Evolutionary conservation across 2,888 invertebrate genomes (phyloP), one percentile per base, ranked within the genome.

Genomic region (Teinopalpus imperialis): DNA sequence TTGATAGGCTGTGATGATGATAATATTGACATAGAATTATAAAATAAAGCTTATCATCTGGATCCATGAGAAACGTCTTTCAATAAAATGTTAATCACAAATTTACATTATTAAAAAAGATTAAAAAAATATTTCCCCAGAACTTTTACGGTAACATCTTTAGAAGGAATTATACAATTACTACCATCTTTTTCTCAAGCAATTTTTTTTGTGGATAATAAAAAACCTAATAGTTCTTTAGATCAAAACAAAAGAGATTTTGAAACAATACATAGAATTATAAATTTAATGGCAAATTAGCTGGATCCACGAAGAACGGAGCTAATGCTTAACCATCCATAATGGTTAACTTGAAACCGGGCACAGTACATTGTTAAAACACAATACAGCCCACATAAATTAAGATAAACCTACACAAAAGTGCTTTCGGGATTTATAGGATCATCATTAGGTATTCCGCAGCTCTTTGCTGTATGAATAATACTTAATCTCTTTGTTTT

Each of bases 351-450:
- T 53, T 23, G 42, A 37, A 43, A 37, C 50, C 48, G 45, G 45
- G 48, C 51, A 40, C 49, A 36, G 50, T 49, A 52, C 59, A 59
- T 61, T 63, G 59, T 62, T 53, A 31, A 49, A 54, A 51, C 50
- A 64, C 57, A 61, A 61, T 61, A 59, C 53, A 51, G 35, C 39
- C 37, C 51, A 43, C 52, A 55, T 56, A 61, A 51, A 63, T 63
- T 58, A 59, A 57, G 56, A 56, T 61, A 61, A 58, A 54, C 55
- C 56, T 44, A 54, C 57, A 53, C 53, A 56, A 59, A 61, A 55
- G 54, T 54, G 52, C 50, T 52, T 35, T 43, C 43, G 49, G 48
- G 52, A 52, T 47, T 51, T 51, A 37, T 30, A 24, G 43, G 43
- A 44, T 44, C 36, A 45, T 48, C 42, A 31, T 43, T 31, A 39